These are phyloP conservation scores for Epirrhoe alternata DNA, from an alignment of 2,888 invertebrate species.

Conservation along the genomic window DNA sequence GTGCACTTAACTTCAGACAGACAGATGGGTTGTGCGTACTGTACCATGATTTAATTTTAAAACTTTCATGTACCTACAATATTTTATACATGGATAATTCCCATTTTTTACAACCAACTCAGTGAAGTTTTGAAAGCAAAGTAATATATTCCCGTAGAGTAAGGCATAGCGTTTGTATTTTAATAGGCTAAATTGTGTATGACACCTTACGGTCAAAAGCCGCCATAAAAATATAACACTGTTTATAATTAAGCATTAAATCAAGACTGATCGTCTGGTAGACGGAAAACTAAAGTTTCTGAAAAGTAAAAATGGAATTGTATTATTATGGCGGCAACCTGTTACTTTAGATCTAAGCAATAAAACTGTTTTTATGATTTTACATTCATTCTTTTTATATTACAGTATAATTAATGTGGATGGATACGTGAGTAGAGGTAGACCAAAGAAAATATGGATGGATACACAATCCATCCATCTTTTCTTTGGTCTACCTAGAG, in stretches of 20 bases:
- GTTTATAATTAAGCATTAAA: conserved; percentile 29
- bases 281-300: conserved; percentile 20
- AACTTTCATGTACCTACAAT: no score
- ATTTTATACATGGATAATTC: no score
- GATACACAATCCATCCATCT: no score
- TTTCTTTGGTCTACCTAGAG: no score
- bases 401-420: no score
- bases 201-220: conserved; percentile 41
- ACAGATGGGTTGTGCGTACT: no score
- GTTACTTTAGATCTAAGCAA: conserved; percentile 57
- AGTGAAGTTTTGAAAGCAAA: not conserved
- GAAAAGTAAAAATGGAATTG: conserved; percentile 51
- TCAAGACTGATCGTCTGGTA: conserved; percentile 30
- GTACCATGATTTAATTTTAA: no score
- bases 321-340: conserved; percentile 58
- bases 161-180: conserved; percentile 29
- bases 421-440: no score
- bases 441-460: no score
- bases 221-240: conserved; percentile 44
- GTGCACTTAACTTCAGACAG: no score
- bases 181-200: conserved; percentile 43
- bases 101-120: not conserved
- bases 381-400: conserved; percentile 6
- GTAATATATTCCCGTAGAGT: conserved; percentile 22
- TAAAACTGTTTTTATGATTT: conserved; percentile 55